A percentile compares a stretch with the other conserved stretches of the same genome.
phyloP scores from a whole-genome alignment of 35 echinoderm and acorn worm species.

The Chiridota heheva region DNA sequence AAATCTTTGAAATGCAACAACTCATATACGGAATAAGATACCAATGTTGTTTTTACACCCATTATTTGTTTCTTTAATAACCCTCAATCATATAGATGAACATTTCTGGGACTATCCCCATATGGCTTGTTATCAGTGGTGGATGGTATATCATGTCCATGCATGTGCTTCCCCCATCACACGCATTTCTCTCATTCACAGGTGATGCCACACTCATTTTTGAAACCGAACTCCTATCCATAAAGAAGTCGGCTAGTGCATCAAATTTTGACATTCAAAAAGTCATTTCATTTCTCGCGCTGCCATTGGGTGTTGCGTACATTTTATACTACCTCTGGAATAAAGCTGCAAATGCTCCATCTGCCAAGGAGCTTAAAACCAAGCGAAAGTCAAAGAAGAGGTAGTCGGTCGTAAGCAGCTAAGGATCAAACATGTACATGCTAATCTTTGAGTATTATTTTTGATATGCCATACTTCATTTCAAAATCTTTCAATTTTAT shows the following conservation, averaged over 20 bases:
- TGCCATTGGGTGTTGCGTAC: background rate
- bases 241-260: slow-evolving; percentile 6
- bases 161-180: background rate
- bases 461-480: too few species aligned
- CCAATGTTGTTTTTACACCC: too few species aligned
- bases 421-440: too few species aligned
- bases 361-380: slow-evolving; percentile 16
- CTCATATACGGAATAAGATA: too few species aligned
- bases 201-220: slow-evolving; percentile 30
- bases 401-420: too few species aligned
- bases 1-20: too few species aligned
- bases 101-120: background rate
- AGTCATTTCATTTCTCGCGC: background rate
- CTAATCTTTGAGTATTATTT: too few species aligned
- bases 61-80: too few species aligned
- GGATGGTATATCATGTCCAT: background rate
- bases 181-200: background rate
- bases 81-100: background rate
- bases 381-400: background rate
- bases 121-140: background rate
- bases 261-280: slow-evolving; percentile 15
- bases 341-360: slow-evolving; percentile 24
- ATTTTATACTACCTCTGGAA: slow-evolving; percentile 9
- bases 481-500: too few species aligned
- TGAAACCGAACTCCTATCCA: slow-evolving; percentile 11